These are phyloP conservation scores for Leucoptera coffeella DNA, from an alignment of 2,888 invertebrate species.

Conservation along the genomic window DNA sequence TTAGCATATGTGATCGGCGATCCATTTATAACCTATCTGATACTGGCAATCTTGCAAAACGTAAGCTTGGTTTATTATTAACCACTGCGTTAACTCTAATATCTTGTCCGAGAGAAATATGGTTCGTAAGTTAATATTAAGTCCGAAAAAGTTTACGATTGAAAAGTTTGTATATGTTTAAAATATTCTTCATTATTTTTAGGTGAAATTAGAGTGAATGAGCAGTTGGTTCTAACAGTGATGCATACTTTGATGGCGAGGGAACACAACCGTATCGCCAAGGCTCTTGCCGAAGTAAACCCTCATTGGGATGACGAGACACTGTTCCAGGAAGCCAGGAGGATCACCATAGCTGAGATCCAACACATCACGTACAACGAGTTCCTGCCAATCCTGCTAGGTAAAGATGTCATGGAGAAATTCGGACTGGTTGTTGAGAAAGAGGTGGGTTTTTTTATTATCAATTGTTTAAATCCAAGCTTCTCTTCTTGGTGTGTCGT, in stretches of 20 bases:
- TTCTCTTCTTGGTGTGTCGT: too few relatives aligned
- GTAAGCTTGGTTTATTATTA: too few relatives aligned
- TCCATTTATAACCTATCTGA: too few relatives aligned
- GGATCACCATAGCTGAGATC: conserved; percentile 79
- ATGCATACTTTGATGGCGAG: conserved; percentile 90
- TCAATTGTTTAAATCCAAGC: neutral
- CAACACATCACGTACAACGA: conserved; percentile 90
- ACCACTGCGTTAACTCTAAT: too few relatives aligned
- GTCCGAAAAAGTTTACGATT: too few relatives aligned
- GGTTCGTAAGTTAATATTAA: too few relatives aligned
- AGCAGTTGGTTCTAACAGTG: conserved; percentile 81
- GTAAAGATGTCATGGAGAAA: conserved; percentile 88
- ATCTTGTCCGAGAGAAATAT: too few relatives aligned
- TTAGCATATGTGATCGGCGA: too few relatives aligned
- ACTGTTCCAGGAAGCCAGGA: conserved; percentile 78
- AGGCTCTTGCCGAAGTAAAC: conserved; percentile 69
- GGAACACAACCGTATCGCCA: conserved; percentile 84
- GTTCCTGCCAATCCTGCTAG: conserved; percentile 80
- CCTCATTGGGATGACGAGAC: conserved; percentile 94
- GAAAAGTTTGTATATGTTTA: too few relatives aligned
- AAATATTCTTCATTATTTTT: conserved; percentile 11
- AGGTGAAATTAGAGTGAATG: conserved; percentile 90
- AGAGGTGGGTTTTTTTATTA: conserved; percentile 38
- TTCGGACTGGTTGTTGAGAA: conserved; percentile 79
- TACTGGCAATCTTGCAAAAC: too few relatives aligned